Evolutionary conservation across 1,140 invertebrate species (phyloP).

Genomic region (Eumaeus atala): DNA sequence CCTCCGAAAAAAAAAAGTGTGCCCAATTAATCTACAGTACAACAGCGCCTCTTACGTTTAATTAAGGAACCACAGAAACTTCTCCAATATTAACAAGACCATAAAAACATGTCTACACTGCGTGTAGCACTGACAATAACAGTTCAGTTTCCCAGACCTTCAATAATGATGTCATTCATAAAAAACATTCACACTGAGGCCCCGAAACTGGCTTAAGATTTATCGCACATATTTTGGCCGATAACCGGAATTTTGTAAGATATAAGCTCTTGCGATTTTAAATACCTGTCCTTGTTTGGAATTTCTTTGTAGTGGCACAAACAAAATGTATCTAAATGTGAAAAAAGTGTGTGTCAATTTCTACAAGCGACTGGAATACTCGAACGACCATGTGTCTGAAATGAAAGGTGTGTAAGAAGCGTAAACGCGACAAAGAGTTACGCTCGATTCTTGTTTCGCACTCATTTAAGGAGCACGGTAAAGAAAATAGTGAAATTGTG

Average conservation of each 20-base stretch:
- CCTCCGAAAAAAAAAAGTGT: no score
- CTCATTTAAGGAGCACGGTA: no score
- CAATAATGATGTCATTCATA: slow-evolving; percentile 11
- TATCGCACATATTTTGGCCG: neutral
- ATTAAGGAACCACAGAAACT: neutral
- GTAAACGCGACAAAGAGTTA: no score
- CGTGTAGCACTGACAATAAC: slow-evolving; percentile 3
- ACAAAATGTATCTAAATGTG: no score
- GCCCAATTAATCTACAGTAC: no score
- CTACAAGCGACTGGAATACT: no score
- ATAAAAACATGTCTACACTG: neutral
- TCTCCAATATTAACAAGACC: neutral
- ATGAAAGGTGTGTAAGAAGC: no score
- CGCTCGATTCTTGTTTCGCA: no score
- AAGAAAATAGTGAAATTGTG: no score
- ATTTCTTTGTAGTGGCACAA: no score
- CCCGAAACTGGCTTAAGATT: slow-evolving; percentile 3
- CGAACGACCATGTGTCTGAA: no score
- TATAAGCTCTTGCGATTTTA: slow-evolving; percentile 2
- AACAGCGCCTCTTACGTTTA: slow-evolving; percentile 1
- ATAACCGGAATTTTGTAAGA: slow-evolving; percentile 6
- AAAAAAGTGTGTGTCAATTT: no score
- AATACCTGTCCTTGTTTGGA: neutral
- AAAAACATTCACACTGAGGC: slow-evolving; percentile 6
- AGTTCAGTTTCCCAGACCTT: slow-evolving; percentile 8